These are phyloP conservation scores for Coelopa frigida DNA, from an alignment of 1,140 invertebrate genomes.

Conservation along the genomic window DNA sequence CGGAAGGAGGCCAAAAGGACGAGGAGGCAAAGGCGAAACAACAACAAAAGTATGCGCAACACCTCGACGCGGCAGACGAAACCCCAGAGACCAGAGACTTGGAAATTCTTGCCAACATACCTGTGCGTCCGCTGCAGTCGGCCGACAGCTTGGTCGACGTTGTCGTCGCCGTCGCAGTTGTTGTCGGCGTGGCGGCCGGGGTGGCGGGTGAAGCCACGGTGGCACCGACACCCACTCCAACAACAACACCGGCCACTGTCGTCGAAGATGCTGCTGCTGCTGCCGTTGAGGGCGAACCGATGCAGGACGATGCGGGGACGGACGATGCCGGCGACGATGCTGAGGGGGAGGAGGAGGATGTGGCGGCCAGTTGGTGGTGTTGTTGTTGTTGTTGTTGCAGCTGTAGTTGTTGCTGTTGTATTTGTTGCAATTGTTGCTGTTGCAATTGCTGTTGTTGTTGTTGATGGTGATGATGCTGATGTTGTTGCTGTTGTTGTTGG, in stretches of 20 bases:
- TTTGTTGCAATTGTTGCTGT: not conserved
- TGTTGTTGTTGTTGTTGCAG: slow-evolving; percentile 20
- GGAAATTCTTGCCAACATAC: slow-evolving; percentile 43
- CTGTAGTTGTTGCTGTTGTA: slow-evolving; percentile 1
- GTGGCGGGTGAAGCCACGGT: no score
- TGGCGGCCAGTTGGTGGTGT: slow-evolving; percentile 12
- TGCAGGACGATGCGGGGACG: slow-evolving; percentile 1
- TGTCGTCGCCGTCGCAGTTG: not conserved
- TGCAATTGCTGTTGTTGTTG: slow-evolving; percentile 12
- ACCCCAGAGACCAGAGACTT: no score
- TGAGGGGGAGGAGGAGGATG: slow-evolving; percentile 22
- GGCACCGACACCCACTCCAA: slow-evolving; percentile 16
- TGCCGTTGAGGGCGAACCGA: slow-evolving; percentile 9
- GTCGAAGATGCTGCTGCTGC: slow-evolving; percentile 20
- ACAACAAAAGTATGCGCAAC: not conserved
- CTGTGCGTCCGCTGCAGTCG: slow-evolving; percentile 44
- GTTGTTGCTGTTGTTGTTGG: no score
- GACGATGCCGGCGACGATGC: slow-evolving; percentile 19
- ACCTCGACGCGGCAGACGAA: no score
- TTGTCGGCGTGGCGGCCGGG: no score
- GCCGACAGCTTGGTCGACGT: slow-evolving; percentile 31
- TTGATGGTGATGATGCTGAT: slow-evolving; percentile 28
- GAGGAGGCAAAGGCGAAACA: not conserved
- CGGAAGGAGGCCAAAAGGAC: not conserved
- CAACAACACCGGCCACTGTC: slow-evolving; percentile 16